Evolutionary conservation across 2,888 invertebrate species (phyloP).

Genomic region (Habrosyne pyritoides): DNA sequence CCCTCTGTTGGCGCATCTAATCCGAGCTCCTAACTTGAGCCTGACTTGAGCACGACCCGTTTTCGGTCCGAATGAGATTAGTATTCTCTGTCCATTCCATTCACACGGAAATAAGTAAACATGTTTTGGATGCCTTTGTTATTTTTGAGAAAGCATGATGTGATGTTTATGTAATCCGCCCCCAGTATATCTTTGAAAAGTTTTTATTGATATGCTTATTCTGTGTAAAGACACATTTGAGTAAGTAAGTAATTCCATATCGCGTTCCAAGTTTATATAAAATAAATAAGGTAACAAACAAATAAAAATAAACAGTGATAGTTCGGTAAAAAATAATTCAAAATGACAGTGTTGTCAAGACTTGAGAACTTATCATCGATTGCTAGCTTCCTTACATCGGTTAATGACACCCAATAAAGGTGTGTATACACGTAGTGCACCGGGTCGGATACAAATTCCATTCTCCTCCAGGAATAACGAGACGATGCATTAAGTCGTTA

Average conservation of each 20-base stretch:
- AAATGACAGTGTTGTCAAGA: neutral
- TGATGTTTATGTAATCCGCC: neutral
- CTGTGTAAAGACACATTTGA: neutral
- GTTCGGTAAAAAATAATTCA: too few relatives aligned
- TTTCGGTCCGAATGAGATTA: slow-evolving; percentile 24
- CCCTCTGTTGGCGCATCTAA: slow-evolving; percentile 7
- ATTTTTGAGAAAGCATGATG: slow-evolving; percentile 15
- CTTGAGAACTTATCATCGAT: neutral
- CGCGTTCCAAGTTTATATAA: too few relatives aligned
- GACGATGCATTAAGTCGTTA: slow-evolving; percentile 72
- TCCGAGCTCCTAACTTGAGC: slow-evolving; percentile 7
- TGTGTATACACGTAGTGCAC: neutral
- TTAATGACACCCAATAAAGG: neutral
- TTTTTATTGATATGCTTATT: neutral
- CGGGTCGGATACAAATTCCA: slow-evolving; percentile 7
- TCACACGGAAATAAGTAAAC: slow-evolving; percentile 24
- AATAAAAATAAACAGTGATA: too few relatives aligned
- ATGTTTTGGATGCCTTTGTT: slow-evolving; percentile 24
- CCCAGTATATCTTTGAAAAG: neutral
- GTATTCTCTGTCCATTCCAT: slow-evolving; percentile 32
- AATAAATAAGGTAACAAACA: too few relatives aligned
- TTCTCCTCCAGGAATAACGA: slow-evolving; percentile 50
- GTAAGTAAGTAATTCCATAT: too few relatives aligned
- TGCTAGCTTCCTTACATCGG: neutral
- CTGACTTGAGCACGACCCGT: neutral